Evolutionary conservation across 2,888 invertebrate genomes (phyloP).

Genomic region (Drosophila algonquin): DNA sequence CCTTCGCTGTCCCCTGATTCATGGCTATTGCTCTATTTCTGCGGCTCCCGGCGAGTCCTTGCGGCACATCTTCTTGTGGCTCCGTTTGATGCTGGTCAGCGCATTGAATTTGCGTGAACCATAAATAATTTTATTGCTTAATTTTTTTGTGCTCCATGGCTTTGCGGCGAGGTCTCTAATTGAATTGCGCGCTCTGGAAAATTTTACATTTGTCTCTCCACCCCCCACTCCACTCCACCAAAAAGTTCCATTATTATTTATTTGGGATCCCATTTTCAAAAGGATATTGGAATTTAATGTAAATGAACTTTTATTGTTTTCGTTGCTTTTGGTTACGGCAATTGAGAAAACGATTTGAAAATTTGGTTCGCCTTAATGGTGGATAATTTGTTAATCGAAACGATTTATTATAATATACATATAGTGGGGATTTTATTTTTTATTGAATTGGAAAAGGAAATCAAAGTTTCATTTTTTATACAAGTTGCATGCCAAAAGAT

Average conservation of each 20-base stretch:
- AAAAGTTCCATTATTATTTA: slow-evolving; percentile 73
- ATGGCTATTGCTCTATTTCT: slow-evolving; percentile 79
- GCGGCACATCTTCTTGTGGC: slow-evolving; percentile 54
- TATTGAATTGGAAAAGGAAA: no score
- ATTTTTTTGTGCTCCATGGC: slow-evolving; percentile 74
- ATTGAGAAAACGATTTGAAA: slow-evolving; percentile 24
- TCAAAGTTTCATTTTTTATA: no score
- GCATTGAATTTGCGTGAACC: slow-evolving; percentile 83
- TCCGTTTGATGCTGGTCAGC: slow-evolving; percentile 65
- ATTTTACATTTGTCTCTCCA: slow-evolving; percentile 77
- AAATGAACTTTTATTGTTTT: slow-evolving; percentile 57
- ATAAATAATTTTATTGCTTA: slow-evolving; percentile 84
- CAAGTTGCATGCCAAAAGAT: no score
- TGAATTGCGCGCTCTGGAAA: slow-evolving; percentile 72
- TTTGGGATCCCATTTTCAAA: slow-evolving; percentile 39
- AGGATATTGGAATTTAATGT: slow-evolving; percentile 56
- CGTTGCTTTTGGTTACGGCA: slow-evolving; percentile 38
- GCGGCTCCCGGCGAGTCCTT: slow-evolving; percentile 21
- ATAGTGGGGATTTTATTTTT: neutral
- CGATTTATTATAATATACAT: slow-evolving; percentile 53
- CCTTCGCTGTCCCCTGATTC: slow-evolving; percentile 57
- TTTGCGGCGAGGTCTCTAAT: slow-evolving; percentile 58
- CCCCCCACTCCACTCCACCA: neutral
- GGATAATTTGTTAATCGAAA: slow-evolving; percentile 56
- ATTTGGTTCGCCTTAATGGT: slow-evolving; percentile 36